These are phyloP conservation scores for Carcina quercana DNA, from an alignment of 2,888 invertebrate genomes.

Conservation along the genomic window DNA sequence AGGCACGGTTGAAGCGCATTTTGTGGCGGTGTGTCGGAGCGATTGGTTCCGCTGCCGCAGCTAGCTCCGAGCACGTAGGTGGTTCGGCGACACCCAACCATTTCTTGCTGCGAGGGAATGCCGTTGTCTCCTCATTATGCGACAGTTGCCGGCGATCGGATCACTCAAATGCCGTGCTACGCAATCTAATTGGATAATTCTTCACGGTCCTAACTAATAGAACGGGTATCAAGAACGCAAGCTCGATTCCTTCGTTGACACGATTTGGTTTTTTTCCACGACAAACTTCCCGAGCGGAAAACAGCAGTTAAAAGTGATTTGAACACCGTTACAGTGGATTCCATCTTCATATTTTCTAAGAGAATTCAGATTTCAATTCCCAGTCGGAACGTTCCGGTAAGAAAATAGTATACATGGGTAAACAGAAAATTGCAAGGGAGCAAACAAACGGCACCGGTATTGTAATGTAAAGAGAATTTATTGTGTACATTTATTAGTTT, in stretches of 20 bases:
- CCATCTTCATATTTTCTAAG: slow-evolving; percentile 6
- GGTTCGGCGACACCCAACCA: slow-evolving; percentile 54
- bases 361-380: slow-evolving; percentile 3
- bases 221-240: slow-evolving; percentile 41
- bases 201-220: slow-evolving; percentile 47
- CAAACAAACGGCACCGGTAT: slow-evolving; percentile 30
- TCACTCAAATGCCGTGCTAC: slow-evolving; percentile 53
- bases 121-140: slow-evolving; percentile 62
- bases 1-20: slow-evolving; percentile 54
- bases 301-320: slow-evolving; percentile 19
- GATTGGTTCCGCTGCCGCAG: slow-evolving; percentile 58
- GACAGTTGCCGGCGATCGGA: slow-evolving; percentile 52
- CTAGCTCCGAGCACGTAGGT: slow-evolving; percentile 55
- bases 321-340: slow-evolving; percentile 9
- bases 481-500: slow-evolving; percentile 63
- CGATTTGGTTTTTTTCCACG: slow-evolving; percentile 33
- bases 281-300: slow-evolving; percentile 32
- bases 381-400: slow-evolving; percentile 1
- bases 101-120: slow-evolving; percentile 53
- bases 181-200: slow-evolving; percentile 60
- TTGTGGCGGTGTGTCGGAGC: slow-evolving; percentile 60
- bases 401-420: slow-evolving; percentile 4
- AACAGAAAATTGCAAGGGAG: slow-evolving; percentile 28
- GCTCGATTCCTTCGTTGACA: slow-evolving; percentile 27
- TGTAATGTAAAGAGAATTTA: slow-evolving; percentile 60